A percentile compares a stretch with the other conserved stretches of the same genome.
These are phyloP conservation scores for Aphidoletes aphidimyza DNA, from an alignment of 2,888 invertebrate species.

Conservation along the genomic window DNA sequence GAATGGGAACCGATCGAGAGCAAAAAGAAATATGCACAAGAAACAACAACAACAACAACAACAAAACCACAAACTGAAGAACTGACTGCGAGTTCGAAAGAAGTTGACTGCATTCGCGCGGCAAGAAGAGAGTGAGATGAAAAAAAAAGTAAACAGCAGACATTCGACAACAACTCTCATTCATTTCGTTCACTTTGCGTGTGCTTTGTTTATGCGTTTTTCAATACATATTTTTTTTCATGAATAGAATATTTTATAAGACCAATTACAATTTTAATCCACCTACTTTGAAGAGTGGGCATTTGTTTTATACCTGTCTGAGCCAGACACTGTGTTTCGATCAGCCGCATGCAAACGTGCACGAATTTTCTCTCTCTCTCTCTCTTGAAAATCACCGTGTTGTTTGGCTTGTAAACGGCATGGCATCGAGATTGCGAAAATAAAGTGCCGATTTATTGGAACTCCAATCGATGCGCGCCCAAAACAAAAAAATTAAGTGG, in stretches of 20 bases:
- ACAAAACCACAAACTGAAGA: background rate
- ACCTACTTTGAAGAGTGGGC: slow-evolving; percentile 49
- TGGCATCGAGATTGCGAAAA: background rate
- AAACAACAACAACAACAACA: background rate
- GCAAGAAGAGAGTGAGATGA: background rate
- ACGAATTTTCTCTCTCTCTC: too few relatives aligned
- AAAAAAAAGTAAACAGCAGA: background rate
- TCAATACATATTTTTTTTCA: background rate
- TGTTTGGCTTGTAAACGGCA: background rate
- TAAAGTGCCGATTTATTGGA: background rate
- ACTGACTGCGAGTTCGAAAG: background rate
- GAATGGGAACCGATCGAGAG: background rate
- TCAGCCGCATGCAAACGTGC: background rate
- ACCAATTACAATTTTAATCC: slow-evolving; percentile 53
- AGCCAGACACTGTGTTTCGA: background rate
- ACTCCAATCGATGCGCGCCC: background rate
- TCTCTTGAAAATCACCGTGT: too few relatives aligned
- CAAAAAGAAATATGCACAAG: too few relatives aligned
- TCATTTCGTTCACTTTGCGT: background rate
- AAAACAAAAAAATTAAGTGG: background rate
- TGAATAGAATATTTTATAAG: slow-evolving; percentile 49
- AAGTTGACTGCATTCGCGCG: background rate
- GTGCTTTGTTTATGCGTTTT: slow-evolving; percentile 31
- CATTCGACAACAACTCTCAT: slow-evolving; percentile 20
- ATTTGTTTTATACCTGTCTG: slow-evolving; percentile 29